Percentiles rank a stretch among this genome's conserved stretches.
phyloP scores from a whole-genome alignment of 2,888 invertebrate species.

The Eupelmus urozonus region DNA sequence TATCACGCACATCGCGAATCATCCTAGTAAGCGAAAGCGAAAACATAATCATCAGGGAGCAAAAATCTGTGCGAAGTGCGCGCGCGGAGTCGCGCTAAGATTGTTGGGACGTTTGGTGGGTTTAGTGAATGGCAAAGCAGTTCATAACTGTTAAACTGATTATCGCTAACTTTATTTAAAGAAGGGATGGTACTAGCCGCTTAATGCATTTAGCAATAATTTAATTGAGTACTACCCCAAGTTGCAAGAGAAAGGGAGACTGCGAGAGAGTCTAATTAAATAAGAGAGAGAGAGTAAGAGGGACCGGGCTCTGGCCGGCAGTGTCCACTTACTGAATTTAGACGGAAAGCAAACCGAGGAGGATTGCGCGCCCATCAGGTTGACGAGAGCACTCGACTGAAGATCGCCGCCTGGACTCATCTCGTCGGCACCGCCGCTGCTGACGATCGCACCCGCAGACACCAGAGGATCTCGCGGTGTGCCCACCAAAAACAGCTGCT shows the following conservation, averaged over 20 bases:
- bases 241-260: slow-evolving; percentile 67
- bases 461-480: slow-evolving; percentile 74
- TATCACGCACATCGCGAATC: not conserved
- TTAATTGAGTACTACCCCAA: slow-evolving; percentile 75
- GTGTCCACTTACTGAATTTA: slow-evolving; percentile 75
- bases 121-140: slow-evolving; percentile 31
- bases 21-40: too few relatives aligned
- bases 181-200: slow-evolving; percentile 68
- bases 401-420: slow-evolving; percentile 69
- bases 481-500: slow-evolving; percentile 72
- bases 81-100: too few relatives aligned
- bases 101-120: not conserved
- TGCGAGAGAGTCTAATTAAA: slow-evolving; percentile 72
- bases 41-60: not conserved
- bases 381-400: slow-evolving; percentile 73
- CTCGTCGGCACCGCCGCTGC: slow-evolving; percentile 68
- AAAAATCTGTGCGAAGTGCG: not conserved
- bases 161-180: slow-evolving; percentile 74
- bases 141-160: slow-evolving; percentile 73
- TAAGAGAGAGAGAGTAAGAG: too few relatives aligned
- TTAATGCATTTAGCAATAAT: slow-evolving; percentile 78
- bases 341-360: slow-evolving; percentile 75
- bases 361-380: slow-evolving; percentile 75
- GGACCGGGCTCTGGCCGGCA: slow-evolving; percentile 62
- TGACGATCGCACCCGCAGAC: slow-evolving; percentile 72